Base-by-base conservation (phyloP, 2,888 invertebrate genomes). In the Vandiemenella viatica region DNA sequence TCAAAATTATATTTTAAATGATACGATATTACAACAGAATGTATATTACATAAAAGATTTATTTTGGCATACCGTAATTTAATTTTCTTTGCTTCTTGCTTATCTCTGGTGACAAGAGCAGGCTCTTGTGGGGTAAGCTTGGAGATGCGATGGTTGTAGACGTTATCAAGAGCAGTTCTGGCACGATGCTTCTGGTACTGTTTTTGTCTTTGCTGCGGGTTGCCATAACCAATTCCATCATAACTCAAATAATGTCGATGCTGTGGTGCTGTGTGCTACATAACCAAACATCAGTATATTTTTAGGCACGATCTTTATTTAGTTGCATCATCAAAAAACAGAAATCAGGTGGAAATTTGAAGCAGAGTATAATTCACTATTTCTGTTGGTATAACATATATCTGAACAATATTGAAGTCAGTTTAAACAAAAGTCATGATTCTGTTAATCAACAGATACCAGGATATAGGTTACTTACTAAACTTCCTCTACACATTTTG, bases 231-330 rank as follows among this genome's bases (percentile, higher is more conserved):
- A 3, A 83, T 65, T 4, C 89, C 89, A 56, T 83, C 87, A 58
- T 76, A 83, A 55, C 74, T 83, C 18, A 91, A 68, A 61, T 86
- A 92, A 58, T 85, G 84, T 18, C 88, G 74, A 63, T 92, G 91
- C 64, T 92, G 92, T 0, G 91, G 90, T 13, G 85, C 86, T 48
- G 83, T 87, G 59, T 91, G 88, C 75, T 83, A 59, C 40, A 68
- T 66, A 43, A 42, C 7, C 18, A 42, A 8, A 1, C 1, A 16
- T 15, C 8, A 38, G 16, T 38, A 15, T 23, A 23, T 23, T 8
- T 10, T n/a, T n/a, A n/a, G n/a, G n/a, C n/a, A n/a, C n/a, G n/a
- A n/a, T n/a, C n/a, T n/a, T n/a, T n/a, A n/a, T n/a, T n/a, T n/a
- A n/a, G n/a, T n/a, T n/a, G n/a, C n/a, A n/a, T n/a, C n/a, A n/a